These are phyloP conservation scores for Saxicola maurus DNA, from an alignment of 2,797 vertebrate species.

Conservation along the genomic window DNA sequence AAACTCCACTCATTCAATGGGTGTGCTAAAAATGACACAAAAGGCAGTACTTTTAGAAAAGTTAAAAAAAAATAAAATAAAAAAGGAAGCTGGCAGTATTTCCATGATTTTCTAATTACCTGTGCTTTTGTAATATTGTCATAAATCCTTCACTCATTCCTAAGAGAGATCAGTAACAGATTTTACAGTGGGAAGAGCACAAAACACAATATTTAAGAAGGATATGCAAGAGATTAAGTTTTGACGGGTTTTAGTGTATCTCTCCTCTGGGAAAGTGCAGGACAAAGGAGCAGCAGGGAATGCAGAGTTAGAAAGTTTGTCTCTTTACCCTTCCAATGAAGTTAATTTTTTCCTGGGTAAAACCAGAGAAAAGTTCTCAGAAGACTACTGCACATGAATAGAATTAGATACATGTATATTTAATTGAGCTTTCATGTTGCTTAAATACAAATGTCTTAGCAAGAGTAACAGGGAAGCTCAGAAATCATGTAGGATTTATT, in stretches of 20 bases:
- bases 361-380: background rate
- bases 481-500: conserved; percentile 31
- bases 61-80: background rate
- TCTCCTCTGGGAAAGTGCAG: conserved; percentile 19
- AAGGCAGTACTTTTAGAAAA: background rate
- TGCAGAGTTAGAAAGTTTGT: background rate
- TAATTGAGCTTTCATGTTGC: background rate
- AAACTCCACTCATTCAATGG: background rate
- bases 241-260: conserved; percentile 15
- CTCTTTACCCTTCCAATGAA: background rate
- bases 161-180: background rate
- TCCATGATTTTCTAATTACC: background rate
- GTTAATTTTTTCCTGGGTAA: background rate
- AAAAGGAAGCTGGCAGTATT: background rate
- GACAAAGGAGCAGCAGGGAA: background rate
- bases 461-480: conserved; percentile 2
- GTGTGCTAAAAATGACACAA: background rate
- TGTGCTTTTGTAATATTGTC: background rate
- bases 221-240: conserved; percentile 50
- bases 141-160: conserved; percentile 17
- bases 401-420: background rate
- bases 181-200: background rate
- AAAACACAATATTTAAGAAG: conserved; percentile 35
- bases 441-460: background rate
- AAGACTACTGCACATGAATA: background rate